A percentile compares a stretch with the other conserved stretches of the same genome.
phyloP scores from a whole-genome alignment of 1,140 invertebrate species.

The Laupala kohalensis region DNA sequence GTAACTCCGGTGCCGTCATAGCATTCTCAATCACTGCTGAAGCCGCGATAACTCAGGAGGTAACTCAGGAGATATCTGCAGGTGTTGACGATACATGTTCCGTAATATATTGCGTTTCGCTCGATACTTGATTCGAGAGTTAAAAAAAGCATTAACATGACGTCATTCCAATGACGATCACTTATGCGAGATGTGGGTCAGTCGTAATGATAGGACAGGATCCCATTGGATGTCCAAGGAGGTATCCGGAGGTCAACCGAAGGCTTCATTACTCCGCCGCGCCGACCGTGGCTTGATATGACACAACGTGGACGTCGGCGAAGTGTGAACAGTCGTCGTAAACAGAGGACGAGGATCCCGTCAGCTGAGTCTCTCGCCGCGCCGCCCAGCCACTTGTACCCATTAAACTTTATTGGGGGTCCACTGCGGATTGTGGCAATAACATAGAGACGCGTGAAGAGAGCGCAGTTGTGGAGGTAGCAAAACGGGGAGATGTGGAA shows the following conservation, averaged over 20 bases:
- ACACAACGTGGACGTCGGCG: neutral
- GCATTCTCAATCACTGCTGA: too few species aligned
- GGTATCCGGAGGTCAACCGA: too few species aligned
- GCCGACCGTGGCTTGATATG: neutral
- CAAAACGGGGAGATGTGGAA: neutral
- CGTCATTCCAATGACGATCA: too few species aligned
- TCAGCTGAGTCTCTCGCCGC: neutral
- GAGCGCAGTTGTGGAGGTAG: neutral
- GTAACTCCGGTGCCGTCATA: too few species aligned
- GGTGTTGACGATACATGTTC: too few species aligned
- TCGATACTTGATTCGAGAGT: too few species aligned
- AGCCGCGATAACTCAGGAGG: too few species aligned
- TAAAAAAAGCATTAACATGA: too few species aligned
- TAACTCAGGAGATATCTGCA: too few species aligned
- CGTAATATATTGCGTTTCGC: too few species aligned
- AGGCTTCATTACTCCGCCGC: neutral
- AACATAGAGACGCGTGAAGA: neutral
- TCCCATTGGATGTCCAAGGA: neutral
- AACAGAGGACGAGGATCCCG: neutral
- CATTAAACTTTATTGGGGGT: neutral
- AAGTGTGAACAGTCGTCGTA: neutral
- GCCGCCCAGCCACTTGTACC: neutral
- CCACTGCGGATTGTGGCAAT: neutral
- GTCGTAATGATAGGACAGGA: neutral
- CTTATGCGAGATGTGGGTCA: neutral